Base-by-base conservation (phyloP, 2,113 vertebrate genomes). In the Pseudois nayaur region DNA sequence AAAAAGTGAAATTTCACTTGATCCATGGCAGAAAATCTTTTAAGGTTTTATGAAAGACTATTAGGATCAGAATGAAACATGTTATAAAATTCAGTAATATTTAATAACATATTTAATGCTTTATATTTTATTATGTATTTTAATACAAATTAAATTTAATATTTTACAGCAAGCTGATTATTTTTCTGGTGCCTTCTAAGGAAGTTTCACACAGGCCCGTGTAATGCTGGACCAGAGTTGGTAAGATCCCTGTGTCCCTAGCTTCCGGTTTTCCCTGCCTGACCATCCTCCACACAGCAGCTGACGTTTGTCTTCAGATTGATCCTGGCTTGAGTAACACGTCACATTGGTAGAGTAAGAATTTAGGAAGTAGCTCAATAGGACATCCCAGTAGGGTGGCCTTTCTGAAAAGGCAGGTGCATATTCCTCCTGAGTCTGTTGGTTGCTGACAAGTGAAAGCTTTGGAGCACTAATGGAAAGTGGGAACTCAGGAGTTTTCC, bases 11-110 rank as follows among this genome's bases (percentile, higher is more conserved):
- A 88, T 88, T 95, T 83, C 50, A 45, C 91, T 95, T 95, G 57
- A 95, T 94, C 94, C 27, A 55, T 62, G 54, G 59, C 76, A 90
- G 83, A 90, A 96, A 87, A 55, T 0, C 33, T 93, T 87, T 97
- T 74, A 95, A 92, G 31, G 8, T 89, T 97, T 97, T 82, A 85
- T 92, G 83, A 92, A 96, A 89, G 29, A 89, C 40, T 88, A 36
- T 76, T 67, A 76, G 64, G 25, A 82, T 78, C 59, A 81, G 55
- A 95, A 95, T 88, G 27, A 95, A 97, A 85, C 2, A 64, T 55
- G 9, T 48, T 67, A 87, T 1, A 48, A 91, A 94, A 86, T 94
- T 76, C 36, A 81, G 19, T 62, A 45, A 8, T 93, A 64, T 86
- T 96, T 97, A 89, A 71, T 76, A 21, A 78, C 31, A 82, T 54